phyloP scores from a whole-genome alignment of 2,797 vertebrate genomes.

The Anniella stebbinsi region DNA sequence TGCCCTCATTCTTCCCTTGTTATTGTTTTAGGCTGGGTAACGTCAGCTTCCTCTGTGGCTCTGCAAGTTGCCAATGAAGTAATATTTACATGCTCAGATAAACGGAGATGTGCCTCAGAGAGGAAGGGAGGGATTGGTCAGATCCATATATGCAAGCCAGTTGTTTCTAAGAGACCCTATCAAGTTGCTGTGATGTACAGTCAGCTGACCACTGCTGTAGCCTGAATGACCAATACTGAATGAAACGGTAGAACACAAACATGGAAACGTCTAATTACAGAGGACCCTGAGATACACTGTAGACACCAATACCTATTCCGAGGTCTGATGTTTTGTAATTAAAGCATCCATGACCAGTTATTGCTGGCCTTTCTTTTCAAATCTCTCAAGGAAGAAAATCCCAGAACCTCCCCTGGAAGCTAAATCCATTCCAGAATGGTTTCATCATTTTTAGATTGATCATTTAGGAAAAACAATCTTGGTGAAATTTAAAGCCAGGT shows the following conservation, averaged over 20 bases:
- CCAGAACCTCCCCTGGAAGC: not conserved
- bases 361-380: not conserved
- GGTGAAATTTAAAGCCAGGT: not conserved
- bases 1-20: not conserved
- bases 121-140: not conserved
- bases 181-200: not conserved
- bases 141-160: not conserved
- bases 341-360: not conserved
- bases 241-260: not conserved
- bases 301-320: not conserved
- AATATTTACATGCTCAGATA: not conserved
- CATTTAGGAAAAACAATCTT: not conserved
- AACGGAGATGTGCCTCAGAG: not conserved
- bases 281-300: not conserved
- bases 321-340: not conserved
- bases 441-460: not conserved
- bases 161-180: conserved; percentile 7
- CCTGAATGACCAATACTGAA: conserved; percentile 6
- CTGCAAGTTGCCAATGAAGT: not conserved
- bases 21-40: not conserved
- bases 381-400: not conserved
- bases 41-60: not conserved
- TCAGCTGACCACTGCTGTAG: conserved; percentile 3
- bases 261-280: not conserved
- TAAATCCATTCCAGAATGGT: not conserved